A percentile compares a stretch with the other conserved stretches of the same genome.
These are phyloP conservation scores for Philypnodon macrostomus DNA, from an alignment of 2,797 vertebrate genomes.

Conservation along the genomic window DNA sequence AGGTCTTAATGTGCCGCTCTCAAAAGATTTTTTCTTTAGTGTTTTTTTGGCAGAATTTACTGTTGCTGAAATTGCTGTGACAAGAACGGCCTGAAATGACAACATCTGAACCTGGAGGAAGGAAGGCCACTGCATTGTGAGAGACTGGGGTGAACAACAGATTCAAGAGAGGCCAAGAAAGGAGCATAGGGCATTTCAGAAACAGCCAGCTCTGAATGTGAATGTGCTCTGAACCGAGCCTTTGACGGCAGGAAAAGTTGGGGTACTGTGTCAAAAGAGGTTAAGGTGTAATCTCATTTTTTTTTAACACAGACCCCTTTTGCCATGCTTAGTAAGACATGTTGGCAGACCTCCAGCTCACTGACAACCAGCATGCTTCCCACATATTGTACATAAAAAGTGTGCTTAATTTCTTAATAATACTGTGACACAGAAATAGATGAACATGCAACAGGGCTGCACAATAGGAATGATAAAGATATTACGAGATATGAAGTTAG, in stretches of 20 bases:
- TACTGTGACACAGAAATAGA: neutral
- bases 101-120: conserved; percentile 52
- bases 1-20: conserved; percentile 50
- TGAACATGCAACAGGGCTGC: neutral
- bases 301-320: conserved; percentile 44
- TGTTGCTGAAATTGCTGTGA: conserved; percentile 54
- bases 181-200: conserved; percentile 47
- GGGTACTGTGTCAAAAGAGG: conserved; percentile 50
- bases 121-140: conserved; percentile 52
- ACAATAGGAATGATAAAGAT: neutral
- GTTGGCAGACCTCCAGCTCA: conserved; percentile 77
- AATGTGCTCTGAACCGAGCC: conserved; percentile 40
- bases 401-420: too few relatives aligned
- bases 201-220: conserved; percentile 45
- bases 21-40: conserved; percentile 39
- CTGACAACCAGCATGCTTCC: conserved; percentile 89
- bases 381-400: neutral
- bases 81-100: conserved; percentile 47
- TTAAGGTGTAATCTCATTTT: conserved; percentile 39
- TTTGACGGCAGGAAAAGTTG: conserved; percentile 54
- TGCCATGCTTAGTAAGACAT: conserved; percentile 42
- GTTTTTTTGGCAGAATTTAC: conserved; percentile 47
- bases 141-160: conserved; percentile 52
- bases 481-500: too few relatives aligned
- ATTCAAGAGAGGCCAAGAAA: conserved; percentile 52